Base-by-base conservation (phyloP, 1,140 invertebrate genomes). In the Chelonus insularis region DNA sequence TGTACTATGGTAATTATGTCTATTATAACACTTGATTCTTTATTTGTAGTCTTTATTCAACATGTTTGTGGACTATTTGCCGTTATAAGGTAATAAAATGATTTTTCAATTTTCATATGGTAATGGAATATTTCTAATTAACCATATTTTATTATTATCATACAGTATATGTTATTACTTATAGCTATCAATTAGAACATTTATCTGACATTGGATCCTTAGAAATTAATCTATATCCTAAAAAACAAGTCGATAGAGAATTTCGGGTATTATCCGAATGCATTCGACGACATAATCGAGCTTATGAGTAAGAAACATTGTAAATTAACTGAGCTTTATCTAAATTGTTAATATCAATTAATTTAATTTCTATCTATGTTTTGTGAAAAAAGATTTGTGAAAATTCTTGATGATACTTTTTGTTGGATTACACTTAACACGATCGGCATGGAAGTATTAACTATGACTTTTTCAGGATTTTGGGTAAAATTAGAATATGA, bases 11-110 rank as follows among this genome's bases (percentile, higher is more conserved):
- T 57, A 23, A 4, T 57, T n/a, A 18, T 32, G 0, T 57, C 57
- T 8, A 4, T 64, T 6, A 12, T 63, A 23, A 20, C 41, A 14
- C 43, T 41, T 1, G 66, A 68, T 18, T 36, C 51, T 11, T 54
- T 64, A 11, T 59, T 47, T n/a, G 39, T 68, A 1, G 34, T 58
- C 0, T 36, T 64, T n/a, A 12, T 64, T 11, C 60, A 50, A 34
- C 66, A 69, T 16, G 54, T 57, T 21, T 66, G 63, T 12, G 58
- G 60, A 11, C 59, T 68, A 43, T 69, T 68, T 47, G 39, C 39
- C 5, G 16, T 43, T 18, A 8, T 16, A 14, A 1, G 39, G 39
- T 43, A 3, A 39, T 7, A 8, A 34, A 1, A 8, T 1, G 14
- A n/a, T 12, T n/a, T 39, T 12, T n/a, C 3, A 11, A 39, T n/a